Percentiles rank a stretch among this genome's conserved stretches.
Conservation (phyloP, 2,888 invertebrate species). For the Pseudolycoriella hygida region DNA sequence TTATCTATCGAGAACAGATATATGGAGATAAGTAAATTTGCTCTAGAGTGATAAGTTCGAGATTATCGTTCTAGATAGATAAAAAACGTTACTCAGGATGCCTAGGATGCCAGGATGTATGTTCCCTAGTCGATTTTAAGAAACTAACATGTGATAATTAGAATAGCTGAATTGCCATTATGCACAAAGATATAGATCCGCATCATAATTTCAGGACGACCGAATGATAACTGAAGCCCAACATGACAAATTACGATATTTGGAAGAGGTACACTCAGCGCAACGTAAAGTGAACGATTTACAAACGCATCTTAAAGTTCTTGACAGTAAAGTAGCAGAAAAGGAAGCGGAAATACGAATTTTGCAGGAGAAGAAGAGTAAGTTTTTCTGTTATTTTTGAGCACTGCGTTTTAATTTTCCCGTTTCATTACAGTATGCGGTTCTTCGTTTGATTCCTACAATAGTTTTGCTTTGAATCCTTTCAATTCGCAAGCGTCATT, state of each 20-base stretch:
- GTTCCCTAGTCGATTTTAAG: no score
- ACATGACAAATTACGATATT: slow-evolving; percentile 69
- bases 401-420: background rate
- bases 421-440: slow-evolving; percentile 13
- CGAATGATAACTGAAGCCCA: slow-evolving; percentile 72
- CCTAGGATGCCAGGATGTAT: no score
- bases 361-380: slow-evolving; percentile 48
- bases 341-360: slow-evolving; percentile 82
- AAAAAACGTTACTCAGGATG: no score
- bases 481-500: slow-evolving; percentile 13
- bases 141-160: no score
- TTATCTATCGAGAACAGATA: no score
- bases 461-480: slow-evolving; percentile 12
- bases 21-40: no score
- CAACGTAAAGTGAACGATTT: slow-evolving; percentile 73
- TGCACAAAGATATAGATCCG: no score
- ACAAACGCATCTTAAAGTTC: slow-evolving; percentile 69
- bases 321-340: slow-evolving; percentile 75
- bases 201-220: slow-evolving; percentile 41
- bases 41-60: no score
- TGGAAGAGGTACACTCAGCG: slow-evolving; percentile 75
- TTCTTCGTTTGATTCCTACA: slow-evolving; percentile 15
- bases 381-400: slow-evolving; percentile 1
- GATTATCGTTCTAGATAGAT: no score
- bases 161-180: no score